Conservation (phyloP, 2,113 vertebrate genomes). For the Poeciliopsis turrubarensis region DNA sequence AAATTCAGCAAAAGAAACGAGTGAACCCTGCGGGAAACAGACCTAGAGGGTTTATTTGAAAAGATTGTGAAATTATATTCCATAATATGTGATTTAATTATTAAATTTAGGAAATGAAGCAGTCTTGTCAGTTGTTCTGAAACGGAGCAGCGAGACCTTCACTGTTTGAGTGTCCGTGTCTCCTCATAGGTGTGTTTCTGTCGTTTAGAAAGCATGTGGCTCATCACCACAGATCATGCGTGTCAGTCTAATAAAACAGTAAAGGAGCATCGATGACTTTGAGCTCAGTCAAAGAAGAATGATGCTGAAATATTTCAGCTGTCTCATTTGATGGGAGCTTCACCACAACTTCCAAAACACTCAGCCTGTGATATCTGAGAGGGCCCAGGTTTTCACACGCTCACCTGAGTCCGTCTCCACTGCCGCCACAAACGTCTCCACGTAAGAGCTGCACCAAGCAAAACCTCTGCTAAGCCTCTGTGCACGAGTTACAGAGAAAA, state of each 20-base stretch:
- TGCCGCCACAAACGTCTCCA: neutral
- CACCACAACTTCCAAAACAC: neutral
- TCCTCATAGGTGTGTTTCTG: constrained; percentile 13
- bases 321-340: constrained; percentile 5
- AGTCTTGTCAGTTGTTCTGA: neutral
- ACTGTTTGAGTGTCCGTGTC: neutral
- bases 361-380: constrained; percentile 12
- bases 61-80: neutral
- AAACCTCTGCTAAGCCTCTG: neutral
- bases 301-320: neutral
- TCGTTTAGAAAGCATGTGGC: constrained; percentile 5
- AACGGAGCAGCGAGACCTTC: neutral
- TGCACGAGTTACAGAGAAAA: neutral
- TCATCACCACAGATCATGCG: constrained; percentile 41
- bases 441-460: neutral
- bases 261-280: neutral
- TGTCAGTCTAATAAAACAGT: constrained; percentile 36
- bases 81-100: neutral
- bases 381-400: constrained; percentile 37
- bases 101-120: neutral
- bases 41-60: neutral
- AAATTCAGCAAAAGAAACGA: constrained; percentile 33
- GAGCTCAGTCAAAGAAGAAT: neutral
- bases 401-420: constrained; percentile 13
- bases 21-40: constrained; percentile 4